Conservation (phyloP, 2,888 invertebrate genomes). For the Deilephila porcellus region DNA sequence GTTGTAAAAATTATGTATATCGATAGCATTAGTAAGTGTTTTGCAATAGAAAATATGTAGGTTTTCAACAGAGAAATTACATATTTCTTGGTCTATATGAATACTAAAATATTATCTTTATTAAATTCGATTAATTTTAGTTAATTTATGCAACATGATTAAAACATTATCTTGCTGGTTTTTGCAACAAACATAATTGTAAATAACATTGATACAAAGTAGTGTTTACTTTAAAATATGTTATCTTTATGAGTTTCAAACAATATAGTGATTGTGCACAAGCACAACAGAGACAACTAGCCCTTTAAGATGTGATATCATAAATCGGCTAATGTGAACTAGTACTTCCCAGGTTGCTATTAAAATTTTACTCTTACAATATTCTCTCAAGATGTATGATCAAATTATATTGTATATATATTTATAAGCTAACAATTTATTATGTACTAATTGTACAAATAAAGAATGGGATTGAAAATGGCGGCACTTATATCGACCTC, state of each 20-base stretch:
- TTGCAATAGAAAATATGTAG: too few species aligned
- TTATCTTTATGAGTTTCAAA: conserved; percentile 8
- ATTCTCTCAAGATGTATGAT: too few species aligned
- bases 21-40: too few species aligned
- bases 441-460: too few species aligned
- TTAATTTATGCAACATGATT: neutral
- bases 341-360: neutral
- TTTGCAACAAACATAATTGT: neutral
- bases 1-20: too few species aligned
- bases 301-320: neutral
- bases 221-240: neutral
- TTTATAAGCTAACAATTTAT: too few species aligned
- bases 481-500: too few species aligned
- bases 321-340: neutral
- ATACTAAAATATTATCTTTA: neutral
- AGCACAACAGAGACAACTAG: neutral
- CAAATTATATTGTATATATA: too few species aligned
- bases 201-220: neutral
- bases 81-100: neutral
- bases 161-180: neutral
- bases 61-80: neutral
- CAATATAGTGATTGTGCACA: neutral
- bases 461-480: too few species aligned
- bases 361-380: too few species aligned
- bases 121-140: neutral